Conservation (phyloP, 2,888 invertebrate genomes). For the Eucera pruinosa region DNA sequence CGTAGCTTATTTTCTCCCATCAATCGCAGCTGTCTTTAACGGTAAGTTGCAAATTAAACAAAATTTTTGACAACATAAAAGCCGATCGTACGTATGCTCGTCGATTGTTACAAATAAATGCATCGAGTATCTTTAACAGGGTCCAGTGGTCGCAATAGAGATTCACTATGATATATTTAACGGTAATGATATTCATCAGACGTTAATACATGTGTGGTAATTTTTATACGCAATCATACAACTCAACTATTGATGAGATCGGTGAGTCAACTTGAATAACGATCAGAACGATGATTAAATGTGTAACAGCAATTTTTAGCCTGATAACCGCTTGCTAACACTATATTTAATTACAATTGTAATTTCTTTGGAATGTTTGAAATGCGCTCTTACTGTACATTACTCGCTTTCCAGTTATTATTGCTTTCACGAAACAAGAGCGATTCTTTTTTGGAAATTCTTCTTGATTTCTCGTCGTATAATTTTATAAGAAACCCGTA, state of each 20-base stretch:
- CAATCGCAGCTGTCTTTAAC: slow-evolving; percentile 17
- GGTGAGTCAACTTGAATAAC: slow-evolving; percentile 18
- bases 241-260: slow-evolving; percentile 13
- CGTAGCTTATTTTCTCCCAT: slow-evolving; percentile 13
- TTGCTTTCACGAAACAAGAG: slow-evolving; percentile 16
- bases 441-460: neutral
- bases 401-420: slow-evolving; percentile 19
- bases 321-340: slow-evolving; percentile 25
- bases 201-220: slow-evolving; percentile 17
- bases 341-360: slow-evolving; percentile 15
- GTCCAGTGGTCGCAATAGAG: slow-evolving; percentile 16
- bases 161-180: slow-evolving; percentile 15
- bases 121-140: slow-evolving; percentile 25
- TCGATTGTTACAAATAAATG: slow-evolving; percentile 30
- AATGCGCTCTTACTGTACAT: neutral
- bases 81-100: neutral
- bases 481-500: neutral
- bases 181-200: slow-evolving; percentile 5
- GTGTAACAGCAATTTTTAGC: slow-evolving; percentile 39
- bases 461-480: no score
- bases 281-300: slow-evolving; percentile 15
- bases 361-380: slow-evolving; percentile 1
- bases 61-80: slow-evolving; percentile 23
- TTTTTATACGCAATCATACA: slow-evolving; percentile 8
- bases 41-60: slow-evolving; percentile 16